phyloP scores from a whole-genome alignment of 2,113 vertebrate species.

The Sporophila hypoxantha region DNA sequence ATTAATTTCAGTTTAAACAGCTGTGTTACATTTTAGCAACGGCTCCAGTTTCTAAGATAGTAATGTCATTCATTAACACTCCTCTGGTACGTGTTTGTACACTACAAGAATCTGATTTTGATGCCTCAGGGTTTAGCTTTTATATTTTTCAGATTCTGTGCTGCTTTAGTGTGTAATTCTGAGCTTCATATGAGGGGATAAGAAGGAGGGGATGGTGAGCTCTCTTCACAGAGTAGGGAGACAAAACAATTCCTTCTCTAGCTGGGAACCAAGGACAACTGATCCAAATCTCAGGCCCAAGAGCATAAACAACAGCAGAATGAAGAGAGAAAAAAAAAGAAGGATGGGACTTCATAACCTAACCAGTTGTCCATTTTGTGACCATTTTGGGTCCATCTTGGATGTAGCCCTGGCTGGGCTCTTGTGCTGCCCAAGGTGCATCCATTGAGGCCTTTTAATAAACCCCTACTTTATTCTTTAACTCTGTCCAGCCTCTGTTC shows the following conservation, averaged over 20 bases:
- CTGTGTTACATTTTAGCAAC: not conserved
- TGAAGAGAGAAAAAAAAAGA: not conserved
- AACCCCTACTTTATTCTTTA: not conserved
- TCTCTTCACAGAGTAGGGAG: not conserved
- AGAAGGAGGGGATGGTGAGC: not conserved
- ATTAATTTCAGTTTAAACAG: not conserved
- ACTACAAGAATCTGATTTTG: not conserved
- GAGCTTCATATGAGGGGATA: not conserved
- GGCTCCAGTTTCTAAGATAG: not conserved
- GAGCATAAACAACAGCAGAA: rapidly evolving
- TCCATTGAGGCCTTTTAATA: not conserved
- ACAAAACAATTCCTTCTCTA: not conserved
- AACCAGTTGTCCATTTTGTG: rapidly evolving
- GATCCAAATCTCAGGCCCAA: not conserved
- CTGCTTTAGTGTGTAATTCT: not conserved
- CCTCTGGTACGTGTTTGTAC: not conserved
- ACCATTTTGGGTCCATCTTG: not conserved
- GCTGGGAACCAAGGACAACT: not conserved
- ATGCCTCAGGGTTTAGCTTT: not conserved
- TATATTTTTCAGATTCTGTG: not conserved
- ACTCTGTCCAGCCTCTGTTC: rapidly evolving
- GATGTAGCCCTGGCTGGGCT: not conserved
- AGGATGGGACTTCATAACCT: not conserved
- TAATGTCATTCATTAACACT: not conserved
- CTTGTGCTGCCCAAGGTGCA: not conserved